Percentiles rank a stretch among this genome's conserved stretches.
phyloP scores from a whole-genome alignment of 1,140 invertebrate species.

The Leptonema lineaticorne region DNA sequence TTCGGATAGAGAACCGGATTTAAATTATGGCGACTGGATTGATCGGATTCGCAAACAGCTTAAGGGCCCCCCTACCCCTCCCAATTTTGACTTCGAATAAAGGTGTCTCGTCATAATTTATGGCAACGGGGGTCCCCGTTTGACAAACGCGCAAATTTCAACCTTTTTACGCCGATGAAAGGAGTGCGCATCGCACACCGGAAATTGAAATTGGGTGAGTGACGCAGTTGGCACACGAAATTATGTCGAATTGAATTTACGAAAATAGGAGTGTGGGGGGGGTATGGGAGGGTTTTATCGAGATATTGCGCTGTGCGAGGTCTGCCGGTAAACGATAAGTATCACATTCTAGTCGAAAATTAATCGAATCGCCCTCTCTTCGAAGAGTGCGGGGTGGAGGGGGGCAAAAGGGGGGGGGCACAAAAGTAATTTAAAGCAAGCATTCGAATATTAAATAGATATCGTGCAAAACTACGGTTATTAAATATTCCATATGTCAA shows the following conservation, averaged over 20 bases:
- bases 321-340: background rate
- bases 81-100: background rate
- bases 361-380: too few relatives aligned
- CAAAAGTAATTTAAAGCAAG: too few relatives aligned
- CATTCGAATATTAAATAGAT: too few relatives aligned
- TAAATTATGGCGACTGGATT: background rate
- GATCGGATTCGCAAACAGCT: conserved; percentile 1
- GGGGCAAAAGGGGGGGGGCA: too few relatives aligned
- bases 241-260: too few relatives aligned
- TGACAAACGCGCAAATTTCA: background rate
- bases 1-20: background rate
- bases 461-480: too few relatives aligned
- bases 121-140: background rate
- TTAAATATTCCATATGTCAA: too few relatives aligned
- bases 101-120: background rate
- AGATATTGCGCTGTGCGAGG: background rate
- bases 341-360: too few relatives aligned
- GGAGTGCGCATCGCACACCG: background rate
- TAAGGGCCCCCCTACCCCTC: conserved; percentile 1
- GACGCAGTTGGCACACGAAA: too few relatives aligned
- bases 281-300: background rate
- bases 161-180: background rate
- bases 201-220: background rate
- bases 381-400: too few relatives aligned
- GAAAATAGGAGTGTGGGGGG: too few relatives aligned